These are phyloP conservation scores for Isurus oxyrinchus DNA, from an alignment of 2,113 vertebrate species.

Conservation along the genomic window DNA sequence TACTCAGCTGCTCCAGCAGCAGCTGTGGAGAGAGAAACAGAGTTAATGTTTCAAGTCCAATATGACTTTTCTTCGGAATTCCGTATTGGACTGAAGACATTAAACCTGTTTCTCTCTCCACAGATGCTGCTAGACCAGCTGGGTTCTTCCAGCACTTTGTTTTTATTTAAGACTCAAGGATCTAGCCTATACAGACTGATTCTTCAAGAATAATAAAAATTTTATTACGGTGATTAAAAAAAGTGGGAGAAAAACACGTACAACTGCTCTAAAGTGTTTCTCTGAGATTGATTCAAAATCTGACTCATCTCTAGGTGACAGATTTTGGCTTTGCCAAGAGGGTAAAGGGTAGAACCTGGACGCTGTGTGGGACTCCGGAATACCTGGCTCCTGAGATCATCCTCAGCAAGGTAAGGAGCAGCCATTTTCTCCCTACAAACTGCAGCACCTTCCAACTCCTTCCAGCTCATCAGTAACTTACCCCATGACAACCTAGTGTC, in stretches of 20 bases:
- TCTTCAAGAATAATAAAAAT: not conserved
- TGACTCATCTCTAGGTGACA: constrained; percentile 63
- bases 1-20: no score
- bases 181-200: not conserved
- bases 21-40: no score
- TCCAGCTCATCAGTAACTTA: not conserved
- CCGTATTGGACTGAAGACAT: no score
- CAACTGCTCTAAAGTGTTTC: not conserved
- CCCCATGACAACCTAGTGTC: not conserved
- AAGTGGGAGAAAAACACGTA: not conserved
- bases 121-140: no score
- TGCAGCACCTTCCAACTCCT: not conserved
- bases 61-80: no score
- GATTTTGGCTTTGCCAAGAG: constrained; percentile 91
- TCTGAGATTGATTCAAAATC: not conserved
- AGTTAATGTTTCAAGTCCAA: no score
- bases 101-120: no score
- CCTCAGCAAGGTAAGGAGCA: constrained; percentile 72
- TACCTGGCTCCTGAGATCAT: constrained; percentile 88
- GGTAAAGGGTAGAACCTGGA: constrained; percentile 89
- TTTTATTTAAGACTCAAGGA: not conserved
- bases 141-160: no score
- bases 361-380: constrained; percentile 84
- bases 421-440: not conserved
- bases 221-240: not conserved